Conservation (phyloP, 64 coral and sea anemone genomes). For the Dendronephthya gigantea region DNA sequence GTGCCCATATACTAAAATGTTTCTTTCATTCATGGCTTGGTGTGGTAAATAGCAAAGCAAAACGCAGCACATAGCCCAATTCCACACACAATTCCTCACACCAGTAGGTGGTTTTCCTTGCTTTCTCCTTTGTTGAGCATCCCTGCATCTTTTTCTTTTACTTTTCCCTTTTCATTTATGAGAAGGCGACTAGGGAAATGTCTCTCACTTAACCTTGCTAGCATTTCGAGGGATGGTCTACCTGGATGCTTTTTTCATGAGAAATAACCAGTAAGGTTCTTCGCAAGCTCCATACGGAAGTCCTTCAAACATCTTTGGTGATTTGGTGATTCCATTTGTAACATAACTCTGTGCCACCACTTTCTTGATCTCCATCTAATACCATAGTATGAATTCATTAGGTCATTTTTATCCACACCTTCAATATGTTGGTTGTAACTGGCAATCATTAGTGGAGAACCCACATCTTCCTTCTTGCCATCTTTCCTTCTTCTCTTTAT, state of each 20-base stretch:
- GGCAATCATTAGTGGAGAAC: conserved; percentile 4
- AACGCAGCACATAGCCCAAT: background rate
- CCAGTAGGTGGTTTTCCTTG: background rate
- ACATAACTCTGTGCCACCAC: background rate
- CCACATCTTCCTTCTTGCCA: background rate
- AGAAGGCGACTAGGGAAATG: conserved; percentile 4
- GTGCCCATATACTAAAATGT: no score
- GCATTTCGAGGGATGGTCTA: background rate
- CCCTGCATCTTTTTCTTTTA: no score
- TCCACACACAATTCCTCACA: background rate
- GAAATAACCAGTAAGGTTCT: background rate
- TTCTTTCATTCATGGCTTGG: conserved; percentile 8
- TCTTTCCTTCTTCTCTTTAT: background rate
- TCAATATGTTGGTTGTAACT: background rate
- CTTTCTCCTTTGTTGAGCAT: background rate
- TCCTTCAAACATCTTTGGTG: background rate
- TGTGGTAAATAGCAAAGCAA: background rate
- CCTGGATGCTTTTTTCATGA: background rate
- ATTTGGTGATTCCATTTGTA: background rate
- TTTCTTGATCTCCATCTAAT: background rate
- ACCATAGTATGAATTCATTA: background rate
- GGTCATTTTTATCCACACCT: background rate
- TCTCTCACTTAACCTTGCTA: background rate
- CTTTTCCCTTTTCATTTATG: conserved; percentile 1
- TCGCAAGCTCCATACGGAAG: background rate